Conservation (phyloP, 2,797 vertebrate species). For the Lemur catta region DNA sequence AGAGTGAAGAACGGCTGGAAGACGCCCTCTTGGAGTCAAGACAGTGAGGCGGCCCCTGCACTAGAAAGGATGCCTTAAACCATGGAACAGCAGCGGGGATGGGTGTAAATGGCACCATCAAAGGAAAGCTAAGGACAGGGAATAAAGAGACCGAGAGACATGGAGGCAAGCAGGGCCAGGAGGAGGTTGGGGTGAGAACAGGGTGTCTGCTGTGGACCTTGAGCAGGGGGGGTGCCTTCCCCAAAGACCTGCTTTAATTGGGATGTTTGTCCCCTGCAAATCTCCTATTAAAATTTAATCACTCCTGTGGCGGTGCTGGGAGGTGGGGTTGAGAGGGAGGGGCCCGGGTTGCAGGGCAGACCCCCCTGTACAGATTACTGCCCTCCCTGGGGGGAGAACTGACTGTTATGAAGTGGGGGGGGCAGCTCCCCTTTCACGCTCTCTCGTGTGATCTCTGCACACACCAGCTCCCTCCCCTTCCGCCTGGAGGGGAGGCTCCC, state of each 20-base stretch:
- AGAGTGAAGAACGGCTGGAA: background rate
- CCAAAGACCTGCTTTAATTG: background rate
- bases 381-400: background rate
- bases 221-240: too few species aligned
- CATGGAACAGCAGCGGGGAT: background rate
- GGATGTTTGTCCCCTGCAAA: background rate
- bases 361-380: background rate
- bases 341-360: background rate
- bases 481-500: background rate
- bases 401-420: background rate
- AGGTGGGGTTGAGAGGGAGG: background rate
- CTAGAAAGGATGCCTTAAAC: background rate
- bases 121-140: background rate
- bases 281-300: background rate
- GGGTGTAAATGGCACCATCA: background rate
- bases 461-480: background rate
- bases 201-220: fast-evolving
- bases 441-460: too few species aligned
- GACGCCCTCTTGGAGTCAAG: background rate
- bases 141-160: too few species aligned
- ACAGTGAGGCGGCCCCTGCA: background rate
- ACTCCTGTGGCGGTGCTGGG: background rate
- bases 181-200: background rate
- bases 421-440: too few species aligned
- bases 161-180: too few species aligned